Percentiles rank a stretch among this genome's conserved stretches.
Evolutionary conservation across 2,888 invertebrate species (phyloP).

Genomic region (Galerucella pusilla): DNA sequence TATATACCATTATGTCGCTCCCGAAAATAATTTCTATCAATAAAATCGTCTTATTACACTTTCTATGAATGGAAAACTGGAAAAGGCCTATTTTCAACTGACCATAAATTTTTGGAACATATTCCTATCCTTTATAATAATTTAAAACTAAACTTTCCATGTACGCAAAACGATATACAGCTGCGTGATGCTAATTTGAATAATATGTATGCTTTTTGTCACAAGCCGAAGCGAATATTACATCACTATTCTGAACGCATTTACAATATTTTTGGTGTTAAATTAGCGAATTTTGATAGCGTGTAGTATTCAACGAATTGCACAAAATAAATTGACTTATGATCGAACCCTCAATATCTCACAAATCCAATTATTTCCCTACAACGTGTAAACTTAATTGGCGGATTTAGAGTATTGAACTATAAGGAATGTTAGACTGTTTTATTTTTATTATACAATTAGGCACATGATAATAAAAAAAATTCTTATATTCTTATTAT

Average conservation of each 20-base stretch:
- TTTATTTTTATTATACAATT: no score
- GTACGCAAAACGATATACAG: neutral
- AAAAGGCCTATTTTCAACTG: no score
- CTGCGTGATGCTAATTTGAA: neutral
- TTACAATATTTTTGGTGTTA: neutral
- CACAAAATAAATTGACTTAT: conserved; percentile 1
- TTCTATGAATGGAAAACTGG: no score
- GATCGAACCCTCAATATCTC: neutral
- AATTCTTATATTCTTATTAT: no score
- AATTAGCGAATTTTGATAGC: neutral
- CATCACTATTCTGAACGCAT: neutral
- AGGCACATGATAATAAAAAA: no score
- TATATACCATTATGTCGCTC: no score
- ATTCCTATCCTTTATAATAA: no score
- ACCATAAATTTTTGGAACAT: no score
- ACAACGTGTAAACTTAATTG: neutral
- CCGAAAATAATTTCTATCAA: no score
- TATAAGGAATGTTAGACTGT: neutral
- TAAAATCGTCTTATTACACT: no score
- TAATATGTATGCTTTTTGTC: neutral
- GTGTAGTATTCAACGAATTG: neutral
- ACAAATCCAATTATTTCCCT: neutral
- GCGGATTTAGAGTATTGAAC: neutral
- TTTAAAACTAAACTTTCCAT: neutral
- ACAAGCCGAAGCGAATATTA: neutral